Evolutionary conservation across 2,797 vertebrate species (phyloP), one percentile per base, ranked within the genome.

Genomic region (Ceyx erithaca): DNA sequence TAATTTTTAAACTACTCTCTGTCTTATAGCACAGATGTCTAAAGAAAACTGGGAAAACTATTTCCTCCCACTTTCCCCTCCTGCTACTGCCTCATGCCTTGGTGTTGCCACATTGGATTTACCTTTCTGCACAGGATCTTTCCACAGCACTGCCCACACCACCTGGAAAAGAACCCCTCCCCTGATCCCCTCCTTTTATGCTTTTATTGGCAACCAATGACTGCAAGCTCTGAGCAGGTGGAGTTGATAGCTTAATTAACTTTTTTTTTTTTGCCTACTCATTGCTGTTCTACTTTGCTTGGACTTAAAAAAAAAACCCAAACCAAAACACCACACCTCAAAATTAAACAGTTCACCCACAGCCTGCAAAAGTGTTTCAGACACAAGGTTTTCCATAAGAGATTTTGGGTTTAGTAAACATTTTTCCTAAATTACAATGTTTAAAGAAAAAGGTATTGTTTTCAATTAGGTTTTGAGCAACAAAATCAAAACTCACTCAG

Each of bases 21-120:
- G 81, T 46, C 84, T 86, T 37, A 7, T 1, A 59, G 57, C 51
- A 71, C 83, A 92, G 71, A 81, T 92, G 84, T 92, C 95, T 90
- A 94, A 93, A 95, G 52, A 92, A 80, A 94, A 93, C 54, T 67
- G 33, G 69, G 79, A 72, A 89, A 94, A 87, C 81, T 94, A 61
- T 91, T 94, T 82, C 87, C 82, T 89, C 81, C 86, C 85, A 91
- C 68, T 51, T 59, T 89, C 59, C 64, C 25, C 54, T 86, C 54
- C 88, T 73, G 68, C 62, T 86, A 28, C n/a, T 40, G 14, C 13
- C 78, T 75, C 46, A 4, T 48, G 75, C 43, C 40, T 76, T 3
- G 2, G 26, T 28, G 19, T 7, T 80, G 31, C 28, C 46, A 59
- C 19, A 10, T 61, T 23, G 26, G 21, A n/a, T 79, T 81, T 35